Conservation (phyloP, 2,113 vertebrate species). For the Chauna torquata region DNA sequence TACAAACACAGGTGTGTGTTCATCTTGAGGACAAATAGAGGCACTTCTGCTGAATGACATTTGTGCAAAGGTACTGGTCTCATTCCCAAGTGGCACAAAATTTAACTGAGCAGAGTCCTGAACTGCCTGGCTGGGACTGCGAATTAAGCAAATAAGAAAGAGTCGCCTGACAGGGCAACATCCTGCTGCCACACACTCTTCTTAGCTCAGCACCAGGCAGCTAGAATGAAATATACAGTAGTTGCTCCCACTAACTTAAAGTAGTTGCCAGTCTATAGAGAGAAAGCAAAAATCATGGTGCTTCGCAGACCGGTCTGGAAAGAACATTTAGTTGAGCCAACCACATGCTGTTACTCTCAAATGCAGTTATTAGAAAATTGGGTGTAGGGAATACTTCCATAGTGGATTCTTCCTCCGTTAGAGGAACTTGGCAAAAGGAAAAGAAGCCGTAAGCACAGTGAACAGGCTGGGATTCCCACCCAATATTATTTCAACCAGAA, state of each 20-base stretch:
- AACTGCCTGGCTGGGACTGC: neutral
- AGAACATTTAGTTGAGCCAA: neutral
- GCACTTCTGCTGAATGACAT: neutral
- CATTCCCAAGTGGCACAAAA: neutral
- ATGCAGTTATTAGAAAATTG: neutral
- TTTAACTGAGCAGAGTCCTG: neutral
- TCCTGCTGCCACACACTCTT: neutral
- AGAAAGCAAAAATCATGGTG: neutral
- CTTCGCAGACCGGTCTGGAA: neutral
- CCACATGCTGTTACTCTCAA: accelerated
- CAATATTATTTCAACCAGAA: neutral
- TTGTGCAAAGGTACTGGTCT: neutral
- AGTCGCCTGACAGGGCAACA: neutral
- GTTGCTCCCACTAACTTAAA: neutral
- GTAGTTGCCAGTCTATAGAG: neutral
- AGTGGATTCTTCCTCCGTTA: neutral
- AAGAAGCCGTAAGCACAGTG: neutral
- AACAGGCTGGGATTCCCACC: neutral
- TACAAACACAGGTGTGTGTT: neutral
- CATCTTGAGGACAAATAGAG: neutral
- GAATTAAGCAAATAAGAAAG: neutral
- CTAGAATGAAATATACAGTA: neutral
- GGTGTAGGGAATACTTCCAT: neutral
- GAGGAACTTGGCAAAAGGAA: neutral
- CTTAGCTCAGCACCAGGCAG: neutral